These are phyloP conservation scores for Pachliopta kotzebuea DNA, from an alignment of 2,888 invertebrate species.

Conservation along the genomic window DNA sequence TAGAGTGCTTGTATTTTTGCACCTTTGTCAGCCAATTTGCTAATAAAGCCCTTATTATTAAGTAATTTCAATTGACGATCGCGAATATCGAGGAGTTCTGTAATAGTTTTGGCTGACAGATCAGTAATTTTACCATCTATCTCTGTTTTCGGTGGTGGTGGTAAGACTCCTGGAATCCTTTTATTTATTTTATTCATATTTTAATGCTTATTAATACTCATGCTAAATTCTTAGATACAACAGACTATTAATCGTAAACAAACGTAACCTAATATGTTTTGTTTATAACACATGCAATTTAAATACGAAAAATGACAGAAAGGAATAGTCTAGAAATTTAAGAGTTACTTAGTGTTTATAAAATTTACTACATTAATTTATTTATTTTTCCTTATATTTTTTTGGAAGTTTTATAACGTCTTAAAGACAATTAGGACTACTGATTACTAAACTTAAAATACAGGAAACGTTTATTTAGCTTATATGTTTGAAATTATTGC, in stretches of 20 bases:
- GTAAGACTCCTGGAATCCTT: constrained; percentile 73
- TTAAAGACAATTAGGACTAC: no score
- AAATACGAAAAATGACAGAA: neutral
- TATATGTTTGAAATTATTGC: no score
- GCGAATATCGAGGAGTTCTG: constrained; percentile 75
- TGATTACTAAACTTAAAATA: no score
- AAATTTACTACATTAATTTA: no score
- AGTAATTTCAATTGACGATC: constrained; percentile 80
- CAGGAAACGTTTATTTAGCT: no score
- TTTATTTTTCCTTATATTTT: no score
- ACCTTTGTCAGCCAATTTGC: constrained; percentile 81
- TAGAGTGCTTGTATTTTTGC: constrained; percentile 74
- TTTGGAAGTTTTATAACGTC: no score
- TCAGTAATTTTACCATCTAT: constrained; percentile 77
- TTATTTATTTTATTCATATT: constrained; percentile 58
- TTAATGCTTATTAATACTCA: neutral
- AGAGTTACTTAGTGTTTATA: no score
- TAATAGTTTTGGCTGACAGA: constrained; percentile 64
- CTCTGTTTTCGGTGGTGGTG: constrained; percentile 67
- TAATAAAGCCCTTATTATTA: constrained; percentile 72
- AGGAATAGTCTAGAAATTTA: neutral
- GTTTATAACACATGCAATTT: neutral
- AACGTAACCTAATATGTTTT: neutral
- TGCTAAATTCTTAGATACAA: neutral
- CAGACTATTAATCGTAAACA: neutral